A percentile compares a stretch with the other conserved stretches of the same genome.
Evolutionary conservation across 2,888 invertebrate genomes (phyloP).

Genomic region (Cataglyphis rosenhaueri): DNA sequence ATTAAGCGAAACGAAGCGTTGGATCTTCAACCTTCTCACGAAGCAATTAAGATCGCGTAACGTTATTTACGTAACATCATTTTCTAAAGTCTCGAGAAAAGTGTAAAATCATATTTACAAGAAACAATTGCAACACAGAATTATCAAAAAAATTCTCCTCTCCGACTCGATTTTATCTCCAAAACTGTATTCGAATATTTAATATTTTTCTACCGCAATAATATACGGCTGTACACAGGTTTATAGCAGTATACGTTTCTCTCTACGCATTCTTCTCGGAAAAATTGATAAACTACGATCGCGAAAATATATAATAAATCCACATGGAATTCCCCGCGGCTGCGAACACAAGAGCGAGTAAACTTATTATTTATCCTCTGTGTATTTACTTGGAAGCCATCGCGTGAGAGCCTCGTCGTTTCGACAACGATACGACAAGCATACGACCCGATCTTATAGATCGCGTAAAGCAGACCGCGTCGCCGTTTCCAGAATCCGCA

Average conservation of each 20-base stretch:
- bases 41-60: constrained; percentile 4
- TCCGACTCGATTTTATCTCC: background rate
- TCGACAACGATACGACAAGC: constrained; percentile 30
- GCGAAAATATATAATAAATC: constrained; percentile 10
- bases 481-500: constrained; percentile 41
- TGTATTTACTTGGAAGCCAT: constrained; percentile 25
- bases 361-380: constrained; percentile 42
- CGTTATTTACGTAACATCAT: constrained; percentile 2
- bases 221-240: background rate
- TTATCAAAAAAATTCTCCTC: background rate
- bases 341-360: constrained; percentile 9
- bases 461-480: constrained; percentile 45
- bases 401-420: constrained; percentile 43
- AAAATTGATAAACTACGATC: constrained; percentile 16
- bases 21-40: background rate
- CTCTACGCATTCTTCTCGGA: too few species aligned
- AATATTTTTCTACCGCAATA: constrained; percentile 1
- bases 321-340: constrained; percentile 3
- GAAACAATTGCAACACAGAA: constrained; percentile 3
- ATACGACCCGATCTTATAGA: constrained; percentile 50
- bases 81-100: background rate
- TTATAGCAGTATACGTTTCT: background rate
- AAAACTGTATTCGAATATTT: background rate
- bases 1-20: constrained; percentile 2
- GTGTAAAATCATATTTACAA: background rate